Base-by-base conservation (phyloP, 2,797 vertebrate genomes). In the Bothrops alternatus region DNA sequence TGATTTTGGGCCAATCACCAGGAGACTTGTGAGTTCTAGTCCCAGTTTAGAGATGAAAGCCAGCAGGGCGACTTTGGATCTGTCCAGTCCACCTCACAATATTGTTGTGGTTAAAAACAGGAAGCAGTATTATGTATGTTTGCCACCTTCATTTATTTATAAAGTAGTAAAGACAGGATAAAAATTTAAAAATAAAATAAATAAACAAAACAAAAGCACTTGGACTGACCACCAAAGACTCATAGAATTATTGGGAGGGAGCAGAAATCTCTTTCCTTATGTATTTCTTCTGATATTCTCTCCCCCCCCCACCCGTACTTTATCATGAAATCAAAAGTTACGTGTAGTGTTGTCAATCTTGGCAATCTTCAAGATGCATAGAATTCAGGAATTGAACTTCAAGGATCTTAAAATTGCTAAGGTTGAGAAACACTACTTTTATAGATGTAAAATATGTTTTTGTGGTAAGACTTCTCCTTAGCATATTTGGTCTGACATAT, bases 261-360 rank as follows among this genome's bases (percentile, higher is more conserved):
- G 12, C 1, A 91, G 90, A 95, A 96, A 94, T 60, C 28, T 10
- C 20, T 78, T 8, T 53, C 7, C 53, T 47, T 93, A 95, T 92
- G 94, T 94, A 93, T 95, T 92, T 93, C 95, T 89, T 82, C 95
- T 94, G 93, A 95, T 93, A 94, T 95, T 95, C 88, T 95, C 42
- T 2, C 47, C 47, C 47, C 42, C 42, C 47, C 47, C 5, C n/a
- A n/a, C 47, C 47, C 47, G 96, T 96, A 95, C 93, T 50, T 55
- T 18, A 42, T 42, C 32, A 55, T 50, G n/a, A 65, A 93, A 96
- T 78, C 90, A 93, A 91, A 88, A 95, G 42, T 93, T 90, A 91
- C 14, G 32, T 18, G 14, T 32, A 69, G 14, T 32, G 2, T 18
- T 69, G n/a, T 16, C 65, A 69, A 69, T 1, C 6, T 18, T 14